Evolutionary conservation across 2,888 invertebrate species (phyloP), one percentile per base, ranked within the genome.

Genomic region (Schizotus pectinicornis): DNA sequence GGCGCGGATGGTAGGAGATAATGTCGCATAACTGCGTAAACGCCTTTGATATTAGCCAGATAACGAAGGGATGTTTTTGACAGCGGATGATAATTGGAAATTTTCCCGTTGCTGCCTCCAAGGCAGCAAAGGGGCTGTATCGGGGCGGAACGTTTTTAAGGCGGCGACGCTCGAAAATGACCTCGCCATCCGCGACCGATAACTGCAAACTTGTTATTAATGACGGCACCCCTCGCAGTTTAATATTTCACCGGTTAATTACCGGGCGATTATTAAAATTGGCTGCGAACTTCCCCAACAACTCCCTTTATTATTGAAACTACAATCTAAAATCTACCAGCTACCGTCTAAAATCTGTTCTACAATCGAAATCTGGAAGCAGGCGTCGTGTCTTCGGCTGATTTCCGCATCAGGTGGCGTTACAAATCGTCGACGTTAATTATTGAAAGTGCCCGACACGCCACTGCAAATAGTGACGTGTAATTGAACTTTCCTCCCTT

Each of bases 11-110:
- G 22, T 22, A 35, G 6, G 35, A 14, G 48, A 48, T 48, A 48
- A 48, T 48, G 48, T 48, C 37, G 38, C 32, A 30, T 43, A 57
- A 22, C 22, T 22, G 22, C 22, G 22, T 22, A 22, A 22, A 61
- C 56, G 56, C 56, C 52, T 56, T 49, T 57, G 54, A 63, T 60
- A 65, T 65, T 63, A 62, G 60, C 52, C 36, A 48, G 61, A 66
- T 62, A 61, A 61, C 48, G 59, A 56, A 55, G 60, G 62, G 50
- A 48, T 62, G 63, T 57, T 56, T 53, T 54, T 67, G 67, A 64
- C 65, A 65, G 59, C 56, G 60, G 63, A 67, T 67, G 64, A 63
- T 69, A 67, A 64, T 66, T 67, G 64, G 60, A 63, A 66, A 67
- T 65, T 67, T 69, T 59, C 61, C 50, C 38, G 13, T 7, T 37